Percentiles rank a stretch among this genome's conserved stretches.
phyloP scores from a whole-genome alignment of 2,797 vertebrate species.

The Malacoctenus gilli region DNA sequence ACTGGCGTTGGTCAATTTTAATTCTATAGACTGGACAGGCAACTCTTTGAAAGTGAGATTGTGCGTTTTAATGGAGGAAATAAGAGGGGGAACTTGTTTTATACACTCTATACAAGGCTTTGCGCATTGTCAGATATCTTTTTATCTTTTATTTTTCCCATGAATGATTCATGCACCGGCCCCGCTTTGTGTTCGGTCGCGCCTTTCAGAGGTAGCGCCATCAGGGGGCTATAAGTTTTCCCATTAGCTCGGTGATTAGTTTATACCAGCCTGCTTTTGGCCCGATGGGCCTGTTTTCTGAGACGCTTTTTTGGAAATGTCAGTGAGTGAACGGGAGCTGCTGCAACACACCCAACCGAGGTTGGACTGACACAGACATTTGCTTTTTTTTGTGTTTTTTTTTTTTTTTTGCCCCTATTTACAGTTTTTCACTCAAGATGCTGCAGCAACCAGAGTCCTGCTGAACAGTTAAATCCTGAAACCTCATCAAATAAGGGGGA shows the following conservation, averaged over 20 bases:
- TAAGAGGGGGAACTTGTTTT: constrained; percentile 91
- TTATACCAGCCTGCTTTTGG: constrained; percentile 79
- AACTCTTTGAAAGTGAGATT: constrained; percentile 86
- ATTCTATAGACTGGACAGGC: constrained; percentile 89
- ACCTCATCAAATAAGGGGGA: constrained; percentile 5
- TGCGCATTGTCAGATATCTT: constrained; percentile 92
- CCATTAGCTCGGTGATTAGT: constrained; percentile 86
- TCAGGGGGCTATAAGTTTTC: constrained; percentile 88
- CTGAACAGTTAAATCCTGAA: background rate
- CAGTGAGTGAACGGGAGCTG: constrained; percentile 22
- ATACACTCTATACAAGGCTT: constrained; percentile 90
- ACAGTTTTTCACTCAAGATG: too few relatives aligned
- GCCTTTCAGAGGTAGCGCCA: constrained; percentile 88
- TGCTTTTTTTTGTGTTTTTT: too few relatives aligned
- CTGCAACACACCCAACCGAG: constrained; percentile 12
- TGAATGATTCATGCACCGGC: constrained; percentile 92
- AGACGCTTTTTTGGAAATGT: constrained; percentile 60
- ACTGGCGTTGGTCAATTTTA: constrained; percentile 91
- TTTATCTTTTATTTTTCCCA: constrained; percentile 95
- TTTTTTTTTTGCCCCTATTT: constrained; percentile 27
- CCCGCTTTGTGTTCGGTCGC: constrained; percentile 87
- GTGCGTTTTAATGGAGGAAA: constrained; percentile 89
- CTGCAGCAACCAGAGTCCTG: constrained; percentile 1
- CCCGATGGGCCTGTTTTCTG: constrained; percentile 78
- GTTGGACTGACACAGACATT: constrained; percentile 9